These are phyloP conservation scores for Anser cygnoides DNA, from an alignment of 2,113 vertebrate genomes.

Conservation along the genomic window DNA sequence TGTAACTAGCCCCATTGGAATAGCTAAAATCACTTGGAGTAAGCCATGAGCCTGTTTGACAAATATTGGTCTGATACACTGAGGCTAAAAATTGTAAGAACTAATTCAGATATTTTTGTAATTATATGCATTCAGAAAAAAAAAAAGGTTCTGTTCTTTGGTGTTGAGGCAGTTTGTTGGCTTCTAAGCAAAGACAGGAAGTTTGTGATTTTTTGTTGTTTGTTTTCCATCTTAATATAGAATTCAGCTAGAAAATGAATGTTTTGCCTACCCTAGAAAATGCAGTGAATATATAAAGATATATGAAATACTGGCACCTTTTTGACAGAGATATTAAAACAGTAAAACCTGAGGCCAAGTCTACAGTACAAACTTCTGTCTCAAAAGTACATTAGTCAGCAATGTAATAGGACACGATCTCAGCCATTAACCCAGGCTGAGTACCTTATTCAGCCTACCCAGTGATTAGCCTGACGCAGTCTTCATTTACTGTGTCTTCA, in stretches of 20 bases:
- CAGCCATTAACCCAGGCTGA: not conserved
- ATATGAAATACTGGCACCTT: not conserved
- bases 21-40: slow-evolving; percentile 1
- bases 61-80: not conserved
- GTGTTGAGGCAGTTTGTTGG: not conserved
- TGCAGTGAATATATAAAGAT: not conserved
- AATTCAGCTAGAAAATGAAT: slow-evolving; percentile 5
- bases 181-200: not conserved
- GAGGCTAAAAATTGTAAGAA: not conserved
- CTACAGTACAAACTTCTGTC: not conserved
- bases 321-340: slow-evolving; percentile 29
- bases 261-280: slow-evolving; percentile 15
- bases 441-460: not conserved
- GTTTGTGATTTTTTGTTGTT: not conserved
- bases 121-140: not conserved
- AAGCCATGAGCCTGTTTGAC: slow-evolving; percentile 15
- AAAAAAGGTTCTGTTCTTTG: not conserved
- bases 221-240: not conserved
- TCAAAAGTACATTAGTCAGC: slow-evolving; percentile 4
- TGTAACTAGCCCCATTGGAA: slow-evolving; percentile 32
- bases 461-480: not conserved
- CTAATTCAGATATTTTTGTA: slow-evolving; percentile 31
- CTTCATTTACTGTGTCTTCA: fast-evolving
- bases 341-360: slow-evolving; percentile 26
- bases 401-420: not conserved